phyloP scores from a whole-genome alignment of 2,888 invertebrate genomes.

The Marronus borbonicus region DNA sequence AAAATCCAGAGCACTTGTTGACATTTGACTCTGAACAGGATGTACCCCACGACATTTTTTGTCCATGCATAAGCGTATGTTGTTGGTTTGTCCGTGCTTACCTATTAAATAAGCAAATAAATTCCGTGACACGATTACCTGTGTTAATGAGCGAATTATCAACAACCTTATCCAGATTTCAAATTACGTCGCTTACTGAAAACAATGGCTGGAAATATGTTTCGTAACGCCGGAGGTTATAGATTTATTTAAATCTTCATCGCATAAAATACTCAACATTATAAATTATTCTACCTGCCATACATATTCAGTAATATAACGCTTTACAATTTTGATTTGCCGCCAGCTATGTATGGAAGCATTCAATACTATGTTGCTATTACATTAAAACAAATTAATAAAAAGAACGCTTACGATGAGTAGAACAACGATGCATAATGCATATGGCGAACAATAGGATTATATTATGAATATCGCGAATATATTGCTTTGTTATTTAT shows the following conservation, averaged over 20 bases:
- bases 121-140: neutral
- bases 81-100: neutral
- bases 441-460: neutral
- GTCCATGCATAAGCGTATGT: no score
- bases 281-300: neutral
- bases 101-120: neutral
- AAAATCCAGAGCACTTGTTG: neutral
- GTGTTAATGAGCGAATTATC: neutral
- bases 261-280: neutral
- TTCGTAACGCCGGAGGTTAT: neutral
- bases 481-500: neutral
- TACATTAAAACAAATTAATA: no score
- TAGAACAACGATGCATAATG: neutral
- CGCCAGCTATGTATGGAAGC: no score
- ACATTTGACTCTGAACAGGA: conserved; percentile 12
- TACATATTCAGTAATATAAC: neutral
- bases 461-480: neutral
- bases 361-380: neutral
- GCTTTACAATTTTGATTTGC: conserved; percentile 10
- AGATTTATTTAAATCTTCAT: neutral
- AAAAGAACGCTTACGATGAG: neutral
- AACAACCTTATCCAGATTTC: conserved; percentile 7
- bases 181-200: conserved; percentile 1
- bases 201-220: conserved; percentile 3
- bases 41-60: neutral